A percentile compares a stretch with the other conserved stretches of the same genome.
phyloP scores from a whole-genome alignment of 2,888 invertebrate genomes.

The Adelognathus sp. region DNA sequence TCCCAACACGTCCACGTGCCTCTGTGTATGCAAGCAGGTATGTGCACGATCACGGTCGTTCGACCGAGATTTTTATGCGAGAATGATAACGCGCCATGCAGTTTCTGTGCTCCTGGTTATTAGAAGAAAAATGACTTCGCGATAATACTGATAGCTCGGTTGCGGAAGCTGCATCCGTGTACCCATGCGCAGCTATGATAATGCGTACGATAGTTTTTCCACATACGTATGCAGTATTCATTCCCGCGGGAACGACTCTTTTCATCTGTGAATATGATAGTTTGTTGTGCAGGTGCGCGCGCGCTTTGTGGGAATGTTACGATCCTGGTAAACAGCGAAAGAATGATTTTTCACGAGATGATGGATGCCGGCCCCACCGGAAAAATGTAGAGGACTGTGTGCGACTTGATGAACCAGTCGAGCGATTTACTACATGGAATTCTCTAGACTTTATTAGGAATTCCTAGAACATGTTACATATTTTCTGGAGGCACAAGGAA shows the following conservation, averaged over 20 bases:
- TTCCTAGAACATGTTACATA: too few species aligned
- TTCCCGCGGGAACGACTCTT: not conserved
- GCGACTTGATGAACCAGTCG: too few species aligned
- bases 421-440: too few species aligned
- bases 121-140: conserved; percentile 44
- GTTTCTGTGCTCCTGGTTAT: conserved; percentile 33
- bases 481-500: too few species aligned
- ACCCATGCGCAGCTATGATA: not conserved
- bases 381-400: not conserved
- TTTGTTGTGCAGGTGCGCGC: not conserved
- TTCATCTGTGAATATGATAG: not conserved
- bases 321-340: not conserved
- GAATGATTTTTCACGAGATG: not conserved
- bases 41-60: conserved; percentile 11
- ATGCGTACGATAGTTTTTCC: not conserved
- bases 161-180: not conserved
- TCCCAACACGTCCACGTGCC: conserved; percentile 1
- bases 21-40: conserved; percentile 1
- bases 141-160: conserved; percentile 34
- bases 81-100: conserved; percentile 33
- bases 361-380: not conserved
- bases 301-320: not conserved
- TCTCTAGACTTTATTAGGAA: too few species aligned
- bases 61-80: conserved; percentile 45
- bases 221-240: not conserved